Conservation (phyloP, 2,113 vertebrate species). For the Agelaius tricolor region DNA sequence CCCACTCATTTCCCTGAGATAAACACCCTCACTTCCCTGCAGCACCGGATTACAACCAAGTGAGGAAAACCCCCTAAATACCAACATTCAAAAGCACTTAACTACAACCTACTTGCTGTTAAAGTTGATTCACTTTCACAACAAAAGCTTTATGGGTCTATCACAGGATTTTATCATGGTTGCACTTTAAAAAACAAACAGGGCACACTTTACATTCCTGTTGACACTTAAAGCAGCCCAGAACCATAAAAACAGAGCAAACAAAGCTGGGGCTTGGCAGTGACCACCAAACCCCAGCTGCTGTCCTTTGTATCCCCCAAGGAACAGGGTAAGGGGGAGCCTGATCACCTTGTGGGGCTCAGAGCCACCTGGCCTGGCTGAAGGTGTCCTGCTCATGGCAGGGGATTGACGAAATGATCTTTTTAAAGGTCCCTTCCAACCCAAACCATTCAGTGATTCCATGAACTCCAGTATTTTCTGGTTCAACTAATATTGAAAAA, state of each 20-base stretch:
- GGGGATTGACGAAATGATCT: not conserved
- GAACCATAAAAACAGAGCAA: not conserved
- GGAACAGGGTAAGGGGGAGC: not conserved
- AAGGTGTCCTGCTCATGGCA: not conserved
- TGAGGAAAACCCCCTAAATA: not conserved
- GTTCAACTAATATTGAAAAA: not conserved
- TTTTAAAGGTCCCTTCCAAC: not conserved
- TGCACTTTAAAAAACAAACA: not conserved
- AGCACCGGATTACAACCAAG: not conserved
- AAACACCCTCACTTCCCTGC: constrained; percentile 1
- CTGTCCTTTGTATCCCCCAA: not conserved
- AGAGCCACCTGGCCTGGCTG: not conserved
- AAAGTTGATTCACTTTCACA: constrained; percentile 32
- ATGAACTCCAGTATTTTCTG: not conserved
- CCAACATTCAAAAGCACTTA: constrained; percentile 1
- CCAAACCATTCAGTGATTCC: not conserved
- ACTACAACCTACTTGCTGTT: not conserved
- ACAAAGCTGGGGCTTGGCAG: not conserved
- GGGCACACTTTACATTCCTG: not conserved
- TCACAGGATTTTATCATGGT: not conserved
- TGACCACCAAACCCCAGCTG: not conserved
- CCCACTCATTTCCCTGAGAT: constrained; percentile 34
- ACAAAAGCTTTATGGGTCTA: not conserved
- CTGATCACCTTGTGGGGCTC: not conserved
- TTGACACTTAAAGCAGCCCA: not conserved